phyloP scores from a whole-genome alignment of 1,140 invertebrate species.

The Sitobion miscanthi region DNA sequence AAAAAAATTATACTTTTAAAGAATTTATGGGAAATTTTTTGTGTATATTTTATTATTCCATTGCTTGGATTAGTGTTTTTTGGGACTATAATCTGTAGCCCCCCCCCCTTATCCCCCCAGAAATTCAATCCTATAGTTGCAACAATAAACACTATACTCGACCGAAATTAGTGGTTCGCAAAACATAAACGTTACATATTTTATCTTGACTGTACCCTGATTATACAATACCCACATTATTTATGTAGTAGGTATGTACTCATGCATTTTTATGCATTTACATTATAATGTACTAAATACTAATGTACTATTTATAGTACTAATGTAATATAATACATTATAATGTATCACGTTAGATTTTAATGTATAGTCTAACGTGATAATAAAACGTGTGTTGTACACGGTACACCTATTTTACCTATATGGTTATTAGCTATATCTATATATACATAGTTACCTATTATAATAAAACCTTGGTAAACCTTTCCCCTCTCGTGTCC shows the following conservation, averaged over 20 bases:
- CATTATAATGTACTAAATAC: neutral
- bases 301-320: neutral
- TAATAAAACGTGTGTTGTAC: neutral
- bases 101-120: neutral
- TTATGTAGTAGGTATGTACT: neutral
- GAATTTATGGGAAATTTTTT: neutral
- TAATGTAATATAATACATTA: no score
- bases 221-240: neutral
- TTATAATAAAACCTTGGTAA: constrained; percentile 16
- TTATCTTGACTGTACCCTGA: neutral
- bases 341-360: neutral
- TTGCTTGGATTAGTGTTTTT: neutral
- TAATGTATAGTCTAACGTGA: neutral
- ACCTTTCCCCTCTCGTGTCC: neutral
- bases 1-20: neutral
- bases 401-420: neutral
- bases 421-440: neutral
- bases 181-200: neutral
- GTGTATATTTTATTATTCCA: neutral
- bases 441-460: neutral
- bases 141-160: neutral
- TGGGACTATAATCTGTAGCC: neutral
- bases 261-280: neutral
- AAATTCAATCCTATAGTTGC: neutral
- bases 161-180: neutral